Percentiles rank a stretch among this genome's conserved stretches.
Evolutionary conservation across 2,888 invertebrate species (phyloP).

Genomic region (Trilocha varians): DNA sequence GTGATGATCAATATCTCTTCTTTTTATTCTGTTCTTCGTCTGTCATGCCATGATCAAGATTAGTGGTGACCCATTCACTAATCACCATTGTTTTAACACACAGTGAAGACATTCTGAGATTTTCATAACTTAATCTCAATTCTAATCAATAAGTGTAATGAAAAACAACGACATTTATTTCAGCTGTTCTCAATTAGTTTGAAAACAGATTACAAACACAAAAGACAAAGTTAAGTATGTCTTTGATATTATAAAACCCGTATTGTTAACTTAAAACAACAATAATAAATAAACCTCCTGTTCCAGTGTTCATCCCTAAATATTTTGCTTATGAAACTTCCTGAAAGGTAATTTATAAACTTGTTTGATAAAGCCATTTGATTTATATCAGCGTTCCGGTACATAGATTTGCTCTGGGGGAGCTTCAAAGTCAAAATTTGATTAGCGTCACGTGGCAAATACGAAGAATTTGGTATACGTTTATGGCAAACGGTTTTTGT

Average conservation of each 20-base stretch:
- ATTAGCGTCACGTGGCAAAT: neutral
- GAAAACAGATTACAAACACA: too few species aligned
- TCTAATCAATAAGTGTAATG: too few species aligned
- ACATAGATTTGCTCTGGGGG: neutral
- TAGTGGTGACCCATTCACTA: too few species aligned
- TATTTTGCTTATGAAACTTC: slow-evolving; percentile 28
- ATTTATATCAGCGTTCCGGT: slow-evolving; percentile 24
- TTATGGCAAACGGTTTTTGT: neutral
- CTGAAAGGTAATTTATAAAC: slow-evolving; percentile 25
- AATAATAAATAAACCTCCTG: slow-evolving; percentile 21
- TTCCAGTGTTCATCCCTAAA: slow-evolving; percentile 18
- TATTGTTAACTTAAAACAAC: slow-evolving; percentile 19
- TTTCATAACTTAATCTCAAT: too few species aligned
- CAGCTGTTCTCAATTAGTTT: too few species aligned
- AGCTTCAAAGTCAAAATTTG: neutral
- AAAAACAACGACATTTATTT: too few species aligned
- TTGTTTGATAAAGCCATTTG: slow-evolving; percentile 25
- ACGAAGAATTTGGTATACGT: neutral
- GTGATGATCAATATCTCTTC: too few species aligned
- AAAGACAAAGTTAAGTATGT: too few species aligned
- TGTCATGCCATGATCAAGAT: too few species aligned
- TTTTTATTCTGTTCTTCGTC: too few species aligned
- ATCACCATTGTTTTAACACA: too few species aligned
- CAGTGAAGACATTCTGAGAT: too few species aligned
- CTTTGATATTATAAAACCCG: neutral